These are phyloP conservation scores for Neolamprologus longior DNA, from an alignment of 2,113 vertebrate species.

Conservation along the genomic window DNA sequence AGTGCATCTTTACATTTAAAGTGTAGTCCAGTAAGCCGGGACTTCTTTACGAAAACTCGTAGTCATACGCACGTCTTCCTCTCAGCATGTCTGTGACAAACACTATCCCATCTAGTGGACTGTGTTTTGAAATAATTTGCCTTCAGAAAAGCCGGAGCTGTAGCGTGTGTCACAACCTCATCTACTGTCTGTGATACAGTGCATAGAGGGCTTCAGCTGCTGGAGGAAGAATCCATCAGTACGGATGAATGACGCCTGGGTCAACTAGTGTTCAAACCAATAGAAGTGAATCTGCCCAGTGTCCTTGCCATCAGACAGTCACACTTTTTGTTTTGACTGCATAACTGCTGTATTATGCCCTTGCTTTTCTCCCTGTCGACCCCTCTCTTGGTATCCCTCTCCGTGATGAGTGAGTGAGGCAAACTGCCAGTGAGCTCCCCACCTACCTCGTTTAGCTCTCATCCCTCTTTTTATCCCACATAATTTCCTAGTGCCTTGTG, in stretches of 20 bases:
- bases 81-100: neutral
- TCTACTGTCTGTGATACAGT: neutral
- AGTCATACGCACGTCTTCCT: neutral
- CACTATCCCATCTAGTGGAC: neutral
- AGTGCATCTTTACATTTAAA: neutral
- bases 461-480: constrained; percentile 8
- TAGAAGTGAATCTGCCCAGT: neutral
- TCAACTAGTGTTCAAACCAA: neutral
- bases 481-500: neutral
- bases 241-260: neutral
- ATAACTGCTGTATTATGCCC: neutral
- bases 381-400: neutral
- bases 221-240: neutral
- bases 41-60: neutral
- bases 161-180: neutral
- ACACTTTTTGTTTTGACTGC: neutral
- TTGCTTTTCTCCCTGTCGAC: neutral
- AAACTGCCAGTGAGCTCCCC: neutral
- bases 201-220: neutral
- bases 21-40: neutral
- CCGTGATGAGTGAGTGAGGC: constrained; percentile 4
- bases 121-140: neutral
- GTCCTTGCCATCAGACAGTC: constrained; percentile 1
- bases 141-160: neutral
- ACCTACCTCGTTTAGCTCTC: neutral